Conservation (phyloP, 2,113 vertebrate species). For the Puma concolor region DNA sequence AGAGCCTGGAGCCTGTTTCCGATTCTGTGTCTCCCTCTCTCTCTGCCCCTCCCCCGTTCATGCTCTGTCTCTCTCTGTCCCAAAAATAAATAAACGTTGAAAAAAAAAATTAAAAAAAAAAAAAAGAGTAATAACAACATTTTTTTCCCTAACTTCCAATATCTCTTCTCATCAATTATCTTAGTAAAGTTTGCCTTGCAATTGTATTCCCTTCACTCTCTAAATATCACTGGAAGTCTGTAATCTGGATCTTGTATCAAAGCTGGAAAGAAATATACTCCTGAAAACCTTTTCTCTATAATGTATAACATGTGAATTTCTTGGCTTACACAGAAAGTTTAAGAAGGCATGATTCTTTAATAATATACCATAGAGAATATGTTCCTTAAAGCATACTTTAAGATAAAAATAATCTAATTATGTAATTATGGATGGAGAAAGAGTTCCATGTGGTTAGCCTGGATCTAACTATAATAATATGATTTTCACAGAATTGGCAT, state of each 20-base stretch:
- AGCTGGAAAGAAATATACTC: constrained; percentile 15
- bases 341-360: constrained; percentile 66
- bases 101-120: no score
- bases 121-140: constrained; percentile 1
- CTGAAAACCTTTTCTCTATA: constrained; percentile 51
- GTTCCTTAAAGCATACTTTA: constrained; percentile 57
- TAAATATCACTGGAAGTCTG: constrained; percentile 50
- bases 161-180: constrained; percentile 53
- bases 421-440: constrained; percentile 53
- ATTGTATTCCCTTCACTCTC: constrained; percentile 33
- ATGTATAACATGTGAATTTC: constrained; percentile 61
- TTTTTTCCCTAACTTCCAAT: constrained; percentile 9
- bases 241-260: constrained; percentile 28
- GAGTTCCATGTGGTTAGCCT: constrained; percentile 44
- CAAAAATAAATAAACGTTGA: no score
- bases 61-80: no score
- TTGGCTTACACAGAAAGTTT: constrained; percentile 50
- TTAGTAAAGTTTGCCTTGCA: constrained; percentile 57
- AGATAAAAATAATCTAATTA: constrained; percentile 71
- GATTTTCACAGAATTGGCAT: constrained; percentile 60
- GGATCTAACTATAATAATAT: neutral
- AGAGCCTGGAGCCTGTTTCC: no score
- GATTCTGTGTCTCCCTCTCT: no score
- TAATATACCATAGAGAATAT: constrained; percentile 62
- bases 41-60: no score